phyloP scores from a whole-genome alignment of 2,888 invertebrate genomes.

The Eudasyphora cyanicolor region DNA sequence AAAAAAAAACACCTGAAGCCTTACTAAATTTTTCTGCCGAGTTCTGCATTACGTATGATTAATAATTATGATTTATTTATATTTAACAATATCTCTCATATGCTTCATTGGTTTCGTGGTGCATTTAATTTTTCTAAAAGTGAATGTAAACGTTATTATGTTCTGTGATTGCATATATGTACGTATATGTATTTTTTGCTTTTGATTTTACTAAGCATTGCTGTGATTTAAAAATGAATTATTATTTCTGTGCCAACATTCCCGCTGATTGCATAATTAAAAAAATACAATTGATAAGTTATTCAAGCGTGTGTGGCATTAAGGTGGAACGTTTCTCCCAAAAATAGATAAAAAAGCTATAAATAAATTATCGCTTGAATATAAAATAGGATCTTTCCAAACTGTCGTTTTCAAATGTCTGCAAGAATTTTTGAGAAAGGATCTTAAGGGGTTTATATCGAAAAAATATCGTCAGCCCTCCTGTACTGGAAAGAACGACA shows the following conservation, averaged over 20 bases:
- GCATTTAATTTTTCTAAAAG: slow-evolving; percentile 1
- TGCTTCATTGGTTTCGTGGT: slow-evolving; percentile 18
- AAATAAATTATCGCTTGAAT: no score
- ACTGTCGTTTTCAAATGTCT: no score
- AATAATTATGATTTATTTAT: slow-evolving; percentile 38
- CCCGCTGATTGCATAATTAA: slow-evolving; percentile 58
- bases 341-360: no score
- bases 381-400: no score
- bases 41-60: slow-evolving; percentile 42
- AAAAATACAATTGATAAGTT: no score
- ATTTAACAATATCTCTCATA: slow-evolving; percentile 53
- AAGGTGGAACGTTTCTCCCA: no score
- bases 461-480: no score
- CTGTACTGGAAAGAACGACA: no score
- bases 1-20: neutral
- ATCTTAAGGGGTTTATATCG: no score
- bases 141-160: neutral
- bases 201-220: neutral
- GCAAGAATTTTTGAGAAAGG: no score
- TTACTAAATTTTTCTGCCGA: neutral
- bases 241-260: slow-evolving; percentile 35
- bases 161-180: neutral
- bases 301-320: no score
- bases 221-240: neutral
- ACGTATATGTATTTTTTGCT: neutral